Evolutionary conservation across 1,140 invertebrate species (phyloP), one percentile per base, ranked within the genome.

Genomic region (Hesperophylax magnus): DNA sequence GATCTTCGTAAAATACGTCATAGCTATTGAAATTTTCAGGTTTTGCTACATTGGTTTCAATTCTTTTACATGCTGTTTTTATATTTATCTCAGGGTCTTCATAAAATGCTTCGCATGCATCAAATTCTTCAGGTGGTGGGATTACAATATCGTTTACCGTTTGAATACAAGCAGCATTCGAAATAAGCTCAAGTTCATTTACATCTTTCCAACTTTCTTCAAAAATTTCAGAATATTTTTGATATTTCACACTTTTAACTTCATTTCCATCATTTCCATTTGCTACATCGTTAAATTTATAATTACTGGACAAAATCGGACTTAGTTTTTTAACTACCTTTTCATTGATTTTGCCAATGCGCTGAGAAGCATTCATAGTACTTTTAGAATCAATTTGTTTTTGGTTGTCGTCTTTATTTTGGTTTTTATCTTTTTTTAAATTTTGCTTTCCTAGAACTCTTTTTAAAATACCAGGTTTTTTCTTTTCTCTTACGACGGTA

Each of bases 381-480:
- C 0, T 63, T 60, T 74, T 65, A 18, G 18, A n/a, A 4, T 79
- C 54, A 60, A 24, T 22, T 2, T 39, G 17, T 61, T 72, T 79
- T 2, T 7, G 18, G 22, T 4, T 34, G n/a, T 69, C 69, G 20
- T 74, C 69, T 61, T 79, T 79, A 14, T 24, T n/a, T 8, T 0
- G 14, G 27, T 14, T 72, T 24, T 67, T 77, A 3, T 77, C 60
- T 77, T 78, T 82, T 56, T 75, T 82, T 9, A 47, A 72, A 7
- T 22, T 47, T 47, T 34, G 77, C 20, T 72, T 80, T 58, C 60
- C 34, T 53, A 76, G 52, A 58, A 84, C 80, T 20, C 82, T 77
- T 65, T 67, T 77, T 15, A 84, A 56, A 76, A 84, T 81, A 6
- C 80, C 78, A 14, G 72, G 20, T 74, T 81, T 84, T 47, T 84